A percentile compares a stretch with the other conserved stretches of the same genome.
These are phyloP conservation scores for Scalopus aquaticus DNA, from an alignment of 2,113 vertebrate genomes.

Conservation along the genomic window DNA sequence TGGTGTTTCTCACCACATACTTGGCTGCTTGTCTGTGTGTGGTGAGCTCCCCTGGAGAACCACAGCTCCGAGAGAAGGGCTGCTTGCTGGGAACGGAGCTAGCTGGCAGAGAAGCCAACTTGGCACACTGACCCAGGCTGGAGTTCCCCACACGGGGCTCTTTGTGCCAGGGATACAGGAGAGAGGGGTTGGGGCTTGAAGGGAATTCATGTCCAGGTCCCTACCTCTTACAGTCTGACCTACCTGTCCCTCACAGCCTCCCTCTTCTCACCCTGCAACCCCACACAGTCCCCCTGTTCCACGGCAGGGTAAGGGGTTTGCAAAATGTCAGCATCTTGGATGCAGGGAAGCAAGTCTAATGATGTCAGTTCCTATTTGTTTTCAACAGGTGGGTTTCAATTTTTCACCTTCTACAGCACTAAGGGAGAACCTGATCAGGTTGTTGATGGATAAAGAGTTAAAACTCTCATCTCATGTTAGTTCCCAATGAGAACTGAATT, in stretches of 20 bases:
- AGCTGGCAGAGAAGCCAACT: not conserved
- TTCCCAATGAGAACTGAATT: not conserved
- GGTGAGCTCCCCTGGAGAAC: not conserved
- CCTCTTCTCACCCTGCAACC: not conserved
- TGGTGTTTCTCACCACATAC: not conserved
- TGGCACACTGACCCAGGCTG: not conserved
- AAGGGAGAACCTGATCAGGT: not conserved
- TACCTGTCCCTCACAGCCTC: rapidly evolving
- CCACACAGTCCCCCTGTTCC: no score
- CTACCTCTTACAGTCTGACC: not conserved
- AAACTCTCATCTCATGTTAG: not conserved
- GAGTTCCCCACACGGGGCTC: not conserved
- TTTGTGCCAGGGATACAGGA: no score
- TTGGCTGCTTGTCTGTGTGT: not conserved
- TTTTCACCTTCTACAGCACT: not conserved
- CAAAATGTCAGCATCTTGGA: not conserved
- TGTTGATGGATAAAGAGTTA: not conserved
- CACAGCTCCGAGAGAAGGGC: not conserved
- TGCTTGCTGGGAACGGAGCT: not conserved
- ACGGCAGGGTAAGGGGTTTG: no score
- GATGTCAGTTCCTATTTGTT: not conserved
- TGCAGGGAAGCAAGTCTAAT: no score
- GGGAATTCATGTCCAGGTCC: not conserved
- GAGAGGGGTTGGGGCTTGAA: rapidly evolving
- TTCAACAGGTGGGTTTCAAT: not conserved